These are phyloP conservation scores for Eidolon helvum DNA, from an alignment of 2,113 vertebrate genomes.

Conservation along the genomic window DNA sequence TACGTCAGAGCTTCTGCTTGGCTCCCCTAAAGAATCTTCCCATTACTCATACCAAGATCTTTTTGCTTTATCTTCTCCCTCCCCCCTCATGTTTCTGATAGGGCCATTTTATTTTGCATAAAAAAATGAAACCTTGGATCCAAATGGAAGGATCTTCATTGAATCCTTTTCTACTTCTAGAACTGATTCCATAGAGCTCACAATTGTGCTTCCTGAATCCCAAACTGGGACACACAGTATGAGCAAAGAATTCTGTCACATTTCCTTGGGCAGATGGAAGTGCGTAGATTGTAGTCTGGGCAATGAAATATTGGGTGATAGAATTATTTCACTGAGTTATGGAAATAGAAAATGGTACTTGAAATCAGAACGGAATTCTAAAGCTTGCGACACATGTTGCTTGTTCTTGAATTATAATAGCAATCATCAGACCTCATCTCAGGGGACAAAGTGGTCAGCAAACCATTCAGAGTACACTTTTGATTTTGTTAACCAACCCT, in stretches of 20 bases:
- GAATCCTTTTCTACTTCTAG: not conserved
- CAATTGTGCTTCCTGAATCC: not conserved
- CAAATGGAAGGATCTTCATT: not conserved
- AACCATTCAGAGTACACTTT: not conserved
- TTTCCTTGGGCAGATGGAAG: not conserved
- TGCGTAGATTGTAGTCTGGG: not conserved
- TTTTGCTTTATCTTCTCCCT: not conserved
- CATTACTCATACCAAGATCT: not conserved
- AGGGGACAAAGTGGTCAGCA: not conserved
- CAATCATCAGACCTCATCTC: not conserved
- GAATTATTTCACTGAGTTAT: not conserved
- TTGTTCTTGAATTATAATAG: constrained; percentile 14
- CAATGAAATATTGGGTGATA: not conserved
- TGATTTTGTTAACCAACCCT: not conserved
- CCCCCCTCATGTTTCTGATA: not conserved
- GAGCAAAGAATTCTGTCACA: not conserved
- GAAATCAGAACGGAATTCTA: constrained; percentile 3
- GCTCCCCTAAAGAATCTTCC: not conserved
- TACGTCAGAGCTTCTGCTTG: not conserved
- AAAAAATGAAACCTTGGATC: not conserved
- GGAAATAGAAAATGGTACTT: not conserved
- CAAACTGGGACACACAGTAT: not conserved
- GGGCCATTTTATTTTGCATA: not conserved
- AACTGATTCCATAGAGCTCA: not conserved
- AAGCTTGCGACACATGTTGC: not conserved